Base-by-base conservation (phyloP, 2,888 invertebrate species). In the Spilosoma lubricipeda region DNA sequence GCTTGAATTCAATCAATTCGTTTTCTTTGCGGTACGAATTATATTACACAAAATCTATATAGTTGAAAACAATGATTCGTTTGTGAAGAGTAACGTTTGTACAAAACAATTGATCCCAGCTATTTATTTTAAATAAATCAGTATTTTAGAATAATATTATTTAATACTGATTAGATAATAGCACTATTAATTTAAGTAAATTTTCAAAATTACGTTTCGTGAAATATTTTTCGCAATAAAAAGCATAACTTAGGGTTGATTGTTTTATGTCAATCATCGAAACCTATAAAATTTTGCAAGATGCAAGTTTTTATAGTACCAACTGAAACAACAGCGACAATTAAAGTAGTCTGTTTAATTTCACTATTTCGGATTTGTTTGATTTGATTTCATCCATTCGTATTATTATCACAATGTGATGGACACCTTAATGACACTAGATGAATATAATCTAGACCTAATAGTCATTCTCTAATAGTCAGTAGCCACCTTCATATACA, bases 381-480 rank as follows among this genome's bases (percentile, higher is more conserved):
- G 33, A 48, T 68, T 68, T 5, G 27, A 59, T 33, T 56, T 56
- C 56, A 11, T 11, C n/a, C 13, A 56, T 5, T 45, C 45, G 18
- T 45, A 45, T 45, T 59, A 30, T 27, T 18, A n/a, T n/a, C n/a
- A 18, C 18, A 30, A 30, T 11, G 8, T 63, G 11, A 11, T 23
- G 39, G 20, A 63, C 30, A 48, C 63, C 27, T 36, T 39, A 70
- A 52, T 68, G 18, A 30, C n/a, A 63, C 42, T 42, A 59, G 27
- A 18, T 27, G 11, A 63, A 30, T 18, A 30, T 70, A 63, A 59
- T 59, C 39, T 70, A 70, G 42, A 59, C 59, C 27, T 59, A 70
- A 59, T 39, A 65, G n/a, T 73, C 69, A 48, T 64, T 48, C 52
- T 56, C n/a, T 56, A 56, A 56, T n/a, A n/a, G 52, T 64, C 69